Base-by-base conservation (phyloP, 30 jellyfish, hydroid and myxozoan genomes). In the Aurelia aurita complex sp. Pacific region DNA sequence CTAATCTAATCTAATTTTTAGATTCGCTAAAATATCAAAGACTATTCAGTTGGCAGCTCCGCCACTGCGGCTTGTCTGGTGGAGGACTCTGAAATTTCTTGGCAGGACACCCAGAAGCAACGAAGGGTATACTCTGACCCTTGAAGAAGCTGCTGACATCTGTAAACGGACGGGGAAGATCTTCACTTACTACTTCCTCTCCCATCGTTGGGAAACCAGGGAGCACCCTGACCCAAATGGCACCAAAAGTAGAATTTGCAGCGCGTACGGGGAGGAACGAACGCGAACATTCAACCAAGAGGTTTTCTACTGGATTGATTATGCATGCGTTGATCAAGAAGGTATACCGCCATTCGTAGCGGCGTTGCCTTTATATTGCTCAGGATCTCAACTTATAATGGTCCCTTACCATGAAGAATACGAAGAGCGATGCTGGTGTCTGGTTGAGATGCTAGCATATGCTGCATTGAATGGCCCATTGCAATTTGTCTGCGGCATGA, bases 371-470 rank as follows among this genome's bases (percentile, higher is more conserved):
- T 61, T 82, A 64, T 82, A 82, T 50, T 82, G 92, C 77, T 82
- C 92, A 11, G 92, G 92, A 10, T 61, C 92, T 8, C 92, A 82
- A 72, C n/a, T 82, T 10, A 57, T 82, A 12, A 82, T 82, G 92
- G 92, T 82, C 40, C 92, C 92, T 3, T 82, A n/a, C 36, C 65
- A 82, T 78, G 92, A 82, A 64, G 92, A 82, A 40, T 82, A 82
- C 38, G 92, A 82, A 60, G 92, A 69, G 15, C 85, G 92, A 71
- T 87, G 85, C 69, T 82, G 92, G 92, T 82, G 92, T 57, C 57
- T 82, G 85, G 92, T 82, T 54, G 92, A 82, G 92, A 69, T 87
- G 85, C 76, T 82, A 64, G 92, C 92, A 69, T 82, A 82, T 34
- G 92, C 92, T 5, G 92, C 92, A 19, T 59, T 82, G 66, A 72